phyloP scores from a whole-genome alignment of 2,888 invertebrate genomes.

The Erynnis tages region DNA sequence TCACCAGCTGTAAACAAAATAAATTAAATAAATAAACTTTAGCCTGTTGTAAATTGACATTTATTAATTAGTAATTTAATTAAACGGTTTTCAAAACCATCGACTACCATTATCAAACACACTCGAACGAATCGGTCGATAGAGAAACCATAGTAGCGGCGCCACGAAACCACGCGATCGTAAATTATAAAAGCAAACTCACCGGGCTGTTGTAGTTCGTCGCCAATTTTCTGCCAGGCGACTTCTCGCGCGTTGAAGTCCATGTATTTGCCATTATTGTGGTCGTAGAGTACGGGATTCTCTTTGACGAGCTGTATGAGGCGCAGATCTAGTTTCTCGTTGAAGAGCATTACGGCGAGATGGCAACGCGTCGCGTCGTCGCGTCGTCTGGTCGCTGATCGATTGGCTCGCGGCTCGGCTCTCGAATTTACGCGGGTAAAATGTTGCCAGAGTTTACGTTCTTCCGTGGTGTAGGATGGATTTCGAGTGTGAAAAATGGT shows the following conservation, averaged over 20 bases:
- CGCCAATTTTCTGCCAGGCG: constrained; percentile 73
- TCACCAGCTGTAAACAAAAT: constrained; percentile 68
- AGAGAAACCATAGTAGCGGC: too few relatives aligned
- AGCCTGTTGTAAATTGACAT: too few relatives aligned
- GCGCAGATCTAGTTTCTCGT: constrained; percentile 56
- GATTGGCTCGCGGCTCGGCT: constrained; percentile 20
- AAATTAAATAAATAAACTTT: too few relatives aligned
- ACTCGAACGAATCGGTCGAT: too few relatives aligned
- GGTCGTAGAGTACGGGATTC: constrained; percentile 62
- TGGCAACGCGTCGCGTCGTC: constrained; percentile 33
- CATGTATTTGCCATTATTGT: constrained; percentile 63
- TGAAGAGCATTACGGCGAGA: constrained; percentile 33
- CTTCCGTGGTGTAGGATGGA: too few relatives aligned
- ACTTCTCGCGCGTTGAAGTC: constrained; percentile 70
- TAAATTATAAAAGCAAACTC: constrained; percentile 48
- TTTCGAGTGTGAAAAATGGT: too few relatives aligned
- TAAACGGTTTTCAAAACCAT: too few relatives aligned
- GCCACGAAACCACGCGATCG: constrained; percentile 31
- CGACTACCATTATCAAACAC: too few relatives aligned
- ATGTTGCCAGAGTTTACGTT: too few relatives aligned
- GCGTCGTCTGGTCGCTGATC: constrained; percentile 27
- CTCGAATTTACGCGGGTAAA: constrained; percentile 20
- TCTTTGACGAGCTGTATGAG: constrained; percentile 59
- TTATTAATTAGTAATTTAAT: too few relatives aligned
- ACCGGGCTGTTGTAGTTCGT: constrained; percentile 66